phyloP scores from a whole-genome alignment of 2,113 vertebrate genomes.

The Myrmecobius fasciatus region DNA sequence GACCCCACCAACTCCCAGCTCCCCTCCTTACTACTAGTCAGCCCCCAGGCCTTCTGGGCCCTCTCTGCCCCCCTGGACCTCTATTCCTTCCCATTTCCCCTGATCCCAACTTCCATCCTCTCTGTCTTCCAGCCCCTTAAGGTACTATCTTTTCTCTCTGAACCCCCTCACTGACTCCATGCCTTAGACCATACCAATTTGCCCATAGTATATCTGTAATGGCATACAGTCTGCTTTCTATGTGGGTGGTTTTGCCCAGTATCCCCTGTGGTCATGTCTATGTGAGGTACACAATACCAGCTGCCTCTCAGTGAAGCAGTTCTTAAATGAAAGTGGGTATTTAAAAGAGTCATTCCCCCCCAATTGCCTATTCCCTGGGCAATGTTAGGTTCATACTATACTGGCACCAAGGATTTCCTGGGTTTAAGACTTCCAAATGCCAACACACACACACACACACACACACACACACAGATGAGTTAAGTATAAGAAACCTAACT shows the following conservation, averaged over 20 bases:
- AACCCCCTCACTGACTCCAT: background rate
- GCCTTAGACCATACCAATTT: background rate
- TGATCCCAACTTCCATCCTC: background rate
- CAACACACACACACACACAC: background rate
- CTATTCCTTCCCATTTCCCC: background rate
- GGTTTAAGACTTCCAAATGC: background rate
- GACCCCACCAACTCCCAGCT: slow-evolving; percentile 1
- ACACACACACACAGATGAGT: background rate
- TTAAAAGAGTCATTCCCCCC: background rate
- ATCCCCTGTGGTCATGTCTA: background rate
- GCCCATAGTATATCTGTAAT: background rate
- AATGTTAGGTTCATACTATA: background rate
- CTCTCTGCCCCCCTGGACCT: slow-evolving; percentile 16
- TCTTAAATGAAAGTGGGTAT: background rate
- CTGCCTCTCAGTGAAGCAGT: background rate
- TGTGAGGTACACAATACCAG: background rate
- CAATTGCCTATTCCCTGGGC: background rate
- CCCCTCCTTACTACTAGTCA: background rate
- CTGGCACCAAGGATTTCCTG: background rate
- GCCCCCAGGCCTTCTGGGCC: slow-evolving; percentile 39
- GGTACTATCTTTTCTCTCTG: background rate
- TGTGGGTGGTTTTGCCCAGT: background rate
- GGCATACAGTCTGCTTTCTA: background rate
- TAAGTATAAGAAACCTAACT: background rate
- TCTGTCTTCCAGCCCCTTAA: background rate